Evolutionary conservation across 2,888 invertebrate species (phyloP).

Genomic region (Drosophila silvestris): DNA sequence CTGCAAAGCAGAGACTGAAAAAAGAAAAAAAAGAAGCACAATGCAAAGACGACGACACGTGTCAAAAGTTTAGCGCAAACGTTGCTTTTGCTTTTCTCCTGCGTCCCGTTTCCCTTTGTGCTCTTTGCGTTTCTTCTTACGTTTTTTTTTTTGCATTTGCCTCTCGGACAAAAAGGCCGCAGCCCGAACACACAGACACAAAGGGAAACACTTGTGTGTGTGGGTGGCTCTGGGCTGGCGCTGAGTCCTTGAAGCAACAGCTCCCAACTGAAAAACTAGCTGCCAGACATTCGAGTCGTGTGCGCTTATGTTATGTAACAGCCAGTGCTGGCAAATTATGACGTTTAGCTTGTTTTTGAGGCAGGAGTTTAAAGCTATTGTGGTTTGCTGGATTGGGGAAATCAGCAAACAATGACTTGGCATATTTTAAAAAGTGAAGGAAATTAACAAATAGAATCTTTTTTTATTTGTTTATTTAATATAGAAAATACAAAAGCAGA

Average conservation of each 20-base stretch:
- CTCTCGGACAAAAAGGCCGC: slow-evolving; percentile 28
- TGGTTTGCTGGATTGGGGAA: neutral
- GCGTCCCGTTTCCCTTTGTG: slow-evolving; percentile 11
- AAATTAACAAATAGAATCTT: neutral
- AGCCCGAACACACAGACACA: slow-evolving; percentile 11
- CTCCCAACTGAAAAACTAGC: slow-evolving; percentile 23
- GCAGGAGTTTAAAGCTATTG: neutral
- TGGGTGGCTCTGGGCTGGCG: slow-evolving; percentile 7
- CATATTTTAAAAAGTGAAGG: neutral
- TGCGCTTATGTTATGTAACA: slow-evolving; percentile 32
- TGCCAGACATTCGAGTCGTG: slow-evolving; percentile 14
- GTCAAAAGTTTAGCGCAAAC: slow-evolving; percentile 65
- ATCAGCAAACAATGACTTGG: neutral
- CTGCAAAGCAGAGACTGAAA: neutral
- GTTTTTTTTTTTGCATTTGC: slow-evolving; percentile 34
- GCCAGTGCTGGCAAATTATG: neutral
- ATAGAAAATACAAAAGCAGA: neutral
- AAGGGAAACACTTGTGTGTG: slow-evolving; percentile 7
- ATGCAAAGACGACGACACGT: slow-evolving; percentile 41
- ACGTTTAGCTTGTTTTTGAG: neutral
- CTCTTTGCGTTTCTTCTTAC: neutral
- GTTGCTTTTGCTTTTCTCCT: slow-evolving; percentile 26
- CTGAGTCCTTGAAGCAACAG: slow-evolving; percentile 78
- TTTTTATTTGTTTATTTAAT: neutral
- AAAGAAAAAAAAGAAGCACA: slow-evolving; percentile 10